A percentile compares a stretch with the other conserved stretches of the same genome.
phyloP scores from a whole-genome alignment of 2,113 vertebrate species.

The Arenaria interpres region DNA sequence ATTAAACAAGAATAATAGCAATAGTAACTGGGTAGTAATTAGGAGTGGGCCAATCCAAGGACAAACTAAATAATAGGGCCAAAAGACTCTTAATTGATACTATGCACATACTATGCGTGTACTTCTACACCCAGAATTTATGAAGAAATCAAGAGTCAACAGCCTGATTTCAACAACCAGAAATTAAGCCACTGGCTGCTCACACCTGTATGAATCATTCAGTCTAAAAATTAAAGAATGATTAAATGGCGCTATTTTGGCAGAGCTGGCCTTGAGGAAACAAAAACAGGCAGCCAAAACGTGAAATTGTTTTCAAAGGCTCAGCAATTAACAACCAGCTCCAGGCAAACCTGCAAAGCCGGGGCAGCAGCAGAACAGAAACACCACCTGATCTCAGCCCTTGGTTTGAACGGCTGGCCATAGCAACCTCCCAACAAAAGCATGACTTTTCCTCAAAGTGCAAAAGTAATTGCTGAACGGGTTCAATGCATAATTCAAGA shows the following conservation, averaged over 20 bases:
- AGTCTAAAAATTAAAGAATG: neutral
- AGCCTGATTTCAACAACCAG: neutral
- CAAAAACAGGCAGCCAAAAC: neutral
- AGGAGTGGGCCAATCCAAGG: constrained; percentile 52
- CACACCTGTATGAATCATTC: neutral
- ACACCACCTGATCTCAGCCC: neutral
- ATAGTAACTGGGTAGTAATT: constrained; percentile 26
- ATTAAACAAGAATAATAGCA: constrained; percentile 71
- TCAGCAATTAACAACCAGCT: neutral
- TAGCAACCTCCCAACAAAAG: neutral
- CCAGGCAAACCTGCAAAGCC: neutral
- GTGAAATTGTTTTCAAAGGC: neutral
- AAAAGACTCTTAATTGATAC: constrained; percentile 14
- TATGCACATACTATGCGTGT: neutral
- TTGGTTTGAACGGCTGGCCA: neutral
- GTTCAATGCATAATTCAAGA: neutral
- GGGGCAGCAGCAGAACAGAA: neutral
- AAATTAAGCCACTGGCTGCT: neutral
- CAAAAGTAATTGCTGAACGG: neutral
- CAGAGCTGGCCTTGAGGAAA: neutral
- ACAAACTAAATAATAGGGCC: constrained; percentile 33
- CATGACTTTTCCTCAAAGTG: neutral
- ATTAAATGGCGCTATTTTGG: neutral
- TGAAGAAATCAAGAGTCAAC: neutral
- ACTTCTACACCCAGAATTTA: neutral